These are phyloP conservation scores for Brenthis hecate DNA, from an alignment of 2,888 invertebrate species.

Conservation along the genomic window DNA sequence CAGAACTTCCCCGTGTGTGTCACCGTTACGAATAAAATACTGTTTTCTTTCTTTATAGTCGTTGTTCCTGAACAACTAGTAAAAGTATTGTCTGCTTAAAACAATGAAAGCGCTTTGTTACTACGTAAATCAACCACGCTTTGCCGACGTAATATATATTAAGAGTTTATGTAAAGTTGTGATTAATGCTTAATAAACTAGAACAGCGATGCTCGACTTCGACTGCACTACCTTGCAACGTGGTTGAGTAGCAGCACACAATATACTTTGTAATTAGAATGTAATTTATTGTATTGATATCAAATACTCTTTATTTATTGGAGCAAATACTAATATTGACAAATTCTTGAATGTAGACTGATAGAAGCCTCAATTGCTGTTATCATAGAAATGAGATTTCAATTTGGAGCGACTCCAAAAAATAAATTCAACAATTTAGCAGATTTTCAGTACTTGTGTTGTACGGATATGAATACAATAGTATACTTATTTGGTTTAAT, in stretches of 20 bases:
- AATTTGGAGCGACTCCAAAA: constrained; percentile 24
- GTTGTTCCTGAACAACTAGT: constrained; percentile 67
- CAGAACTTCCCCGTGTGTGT: constrained; percentile 73
- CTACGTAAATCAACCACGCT: neutral
- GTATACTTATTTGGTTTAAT: constrained; percentile 18
- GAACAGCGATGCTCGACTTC: no score
- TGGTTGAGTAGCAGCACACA: no score
- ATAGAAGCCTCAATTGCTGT: constrained; percentile 17
- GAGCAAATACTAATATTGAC: neutral
- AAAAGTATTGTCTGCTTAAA: constrained; percentile 61
- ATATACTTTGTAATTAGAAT: no score
- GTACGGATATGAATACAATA: constrained; percentile 3
- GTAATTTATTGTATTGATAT: no score
- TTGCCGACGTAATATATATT: no score
- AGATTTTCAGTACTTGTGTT: neutral
- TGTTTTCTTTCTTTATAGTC: constrained; percentile 68
- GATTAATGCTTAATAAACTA: no score
- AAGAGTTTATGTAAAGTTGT: no score
- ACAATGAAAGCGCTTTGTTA: neutral
- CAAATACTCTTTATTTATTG: no score
- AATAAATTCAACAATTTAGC: constrained; percentile 19
- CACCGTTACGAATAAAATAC: constrained; percentile 75
- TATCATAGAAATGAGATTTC: constrained; percentile 24
- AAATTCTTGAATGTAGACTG: neutral
- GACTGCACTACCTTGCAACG: no score